Base-by-base conservation (phyloP, 2,797 vertebrate genomes). In the Platyrinchus mystaceus region DNA sequence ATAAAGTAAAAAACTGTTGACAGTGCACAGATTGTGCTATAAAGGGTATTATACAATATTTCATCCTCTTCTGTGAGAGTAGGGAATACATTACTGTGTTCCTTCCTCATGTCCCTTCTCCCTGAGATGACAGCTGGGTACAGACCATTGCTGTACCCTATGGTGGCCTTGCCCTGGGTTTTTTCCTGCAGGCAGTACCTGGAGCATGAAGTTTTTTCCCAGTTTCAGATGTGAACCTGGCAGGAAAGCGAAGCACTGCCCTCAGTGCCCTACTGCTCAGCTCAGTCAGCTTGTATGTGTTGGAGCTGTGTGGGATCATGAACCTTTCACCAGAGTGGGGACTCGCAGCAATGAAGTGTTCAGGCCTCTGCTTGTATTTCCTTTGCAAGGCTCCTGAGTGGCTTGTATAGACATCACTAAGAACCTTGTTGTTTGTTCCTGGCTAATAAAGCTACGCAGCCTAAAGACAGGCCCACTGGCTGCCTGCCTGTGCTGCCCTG, bases 221-320 rank as follows among this genome's bases (percentile, higher is more conserved):
- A 24, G 39, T 69, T 74, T 66, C 47, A 32, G 52, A 11, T 12
- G 21, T 26, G 76, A 56, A 56, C 23, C 32, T 66, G n/a, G 6
- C 41, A 52, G 62, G 32, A 66, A 34, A 75, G 68, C 43, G 53
- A 50, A 74, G 26, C 43, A 2, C 13, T 67, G 58, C 37, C 59
- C 12, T 37, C 37, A 37, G 37, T 37, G 37, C 37, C 11, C 37
- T 37, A 37, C 37, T 37, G 39, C 53, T 53, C 26, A 30, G 56
- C 30, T 50, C n/a, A 36, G 41, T 16, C 27, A 24, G 22, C 24
- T 52, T 2, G 0, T 14, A 3, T 16, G 20, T 32, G 41, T n/a
- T 58, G 46, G 37, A 41, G 32, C 30, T 6, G 0, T 26, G 24
- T 0, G 0, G 44, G 37, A 37, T 50, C 26, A 4, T 3, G 4